A percentile compares a stretch with the other conserved stretches of the same genome.
phyloP scores from a whole-genome alignment of 2,113 vertebrate genomes.

The Lichenostomus cassidix region DNA sequence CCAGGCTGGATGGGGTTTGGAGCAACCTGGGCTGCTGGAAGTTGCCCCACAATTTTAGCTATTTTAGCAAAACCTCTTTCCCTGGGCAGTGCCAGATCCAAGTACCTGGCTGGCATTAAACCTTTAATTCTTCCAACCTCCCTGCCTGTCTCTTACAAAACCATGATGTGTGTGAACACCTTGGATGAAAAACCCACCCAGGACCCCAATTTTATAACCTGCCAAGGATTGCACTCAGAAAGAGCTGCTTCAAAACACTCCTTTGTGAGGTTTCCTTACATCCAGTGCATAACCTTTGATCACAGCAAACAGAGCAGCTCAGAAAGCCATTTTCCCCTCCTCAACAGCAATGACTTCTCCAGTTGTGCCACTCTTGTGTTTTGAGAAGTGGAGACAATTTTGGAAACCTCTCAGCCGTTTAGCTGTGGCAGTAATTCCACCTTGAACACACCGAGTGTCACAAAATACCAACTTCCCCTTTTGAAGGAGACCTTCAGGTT shows the following conservation, averaged over 20 bases:
- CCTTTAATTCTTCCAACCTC: not conserved
- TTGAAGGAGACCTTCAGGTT: not conserved
- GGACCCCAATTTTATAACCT: not conserved
- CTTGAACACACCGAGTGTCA: accelerated
- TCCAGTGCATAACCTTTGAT: not conserved
- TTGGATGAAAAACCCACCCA: not conserved
- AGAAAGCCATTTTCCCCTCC: not conserved
- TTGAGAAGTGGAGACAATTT: not conserved
- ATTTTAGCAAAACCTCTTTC: not conserved
- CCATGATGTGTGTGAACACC: accelerated
- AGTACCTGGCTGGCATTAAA: accelerated
- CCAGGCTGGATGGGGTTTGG: accelerated
- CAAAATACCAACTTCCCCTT: not conserved
- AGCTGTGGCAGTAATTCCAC: not conserved
- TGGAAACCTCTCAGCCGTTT: not conserved
- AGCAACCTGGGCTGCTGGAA: not conserved
- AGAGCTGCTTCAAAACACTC: not conserved
- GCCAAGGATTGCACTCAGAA: not conserved
- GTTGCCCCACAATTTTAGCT: not conserved
- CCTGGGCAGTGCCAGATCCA: not conserved
- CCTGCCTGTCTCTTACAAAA: not conserved
- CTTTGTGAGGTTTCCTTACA: too few species aligned
- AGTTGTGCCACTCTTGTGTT: not conserved
- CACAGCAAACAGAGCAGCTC: not conserved
- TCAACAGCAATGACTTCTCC: not conserved